phyloP scores from a whole-genome alignment of 2,888 invertebrate genomes.

The Gandaritis pyraliata region DNA sequence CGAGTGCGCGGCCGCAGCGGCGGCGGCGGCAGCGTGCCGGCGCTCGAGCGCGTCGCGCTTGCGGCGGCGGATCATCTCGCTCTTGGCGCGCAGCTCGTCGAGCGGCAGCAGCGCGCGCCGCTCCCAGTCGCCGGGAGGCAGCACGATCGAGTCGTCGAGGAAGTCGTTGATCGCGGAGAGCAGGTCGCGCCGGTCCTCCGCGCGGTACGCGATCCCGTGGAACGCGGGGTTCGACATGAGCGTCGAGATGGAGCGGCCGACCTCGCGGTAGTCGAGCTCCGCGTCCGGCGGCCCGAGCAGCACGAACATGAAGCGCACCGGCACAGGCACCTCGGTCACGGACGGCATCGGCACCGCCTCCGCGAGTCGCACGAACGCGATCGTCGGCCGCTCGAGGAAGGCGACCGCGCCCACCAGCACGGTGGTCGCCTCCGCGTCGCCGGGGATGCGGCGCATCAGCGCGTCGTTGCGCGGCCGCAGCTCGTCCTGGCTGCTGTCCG shows the following conservation, averaged over 20 bases:
- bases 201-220: constrained; percentile 95
- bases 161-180: constrained; percentile 97
- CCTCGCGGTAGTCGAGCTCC: constrained; percentile 97
- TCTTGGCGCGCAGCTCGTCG: constrained; percentile 93
- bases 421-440: constrained; percentile 94
- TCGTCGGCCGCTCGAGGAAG: constrained; percentile 94
- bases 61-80: constrained; percentile 91
- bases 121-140: constrained; percentile 99
- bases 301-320: constrained; percentile 96
- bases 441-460: constrained; percentile 94
- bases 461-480: constrained; percentile 91
- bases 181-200: constrained; percentile 93
- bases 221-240: constrained; percentile 97
- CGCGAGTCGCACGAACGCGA: constrained; percentile 95
- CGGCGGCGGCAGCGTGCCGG: constrained; percentile 78
- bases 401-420: constrained; percentile 97
- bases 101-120: constrained; percentile 94
- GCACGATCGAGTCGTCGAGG: constrained; percentile 96
- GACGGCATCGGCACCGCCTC: constrained; percentile 92
- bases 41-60: constrained; percentile 88
- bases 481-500: constrained; percentile 90
- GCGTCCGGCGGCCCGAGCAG: constrained; percentile 93
- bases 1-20: too few species aligned
- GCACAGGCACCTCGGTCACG: constrained; percentile 94
- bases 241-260: constrained; percentile 97